Evolutionary conservation across 2,797 vertebrate genomes (phyloP), one percentile per base, ranked within the genome.

Genomic region (Fistularia commersonii): DNA sequence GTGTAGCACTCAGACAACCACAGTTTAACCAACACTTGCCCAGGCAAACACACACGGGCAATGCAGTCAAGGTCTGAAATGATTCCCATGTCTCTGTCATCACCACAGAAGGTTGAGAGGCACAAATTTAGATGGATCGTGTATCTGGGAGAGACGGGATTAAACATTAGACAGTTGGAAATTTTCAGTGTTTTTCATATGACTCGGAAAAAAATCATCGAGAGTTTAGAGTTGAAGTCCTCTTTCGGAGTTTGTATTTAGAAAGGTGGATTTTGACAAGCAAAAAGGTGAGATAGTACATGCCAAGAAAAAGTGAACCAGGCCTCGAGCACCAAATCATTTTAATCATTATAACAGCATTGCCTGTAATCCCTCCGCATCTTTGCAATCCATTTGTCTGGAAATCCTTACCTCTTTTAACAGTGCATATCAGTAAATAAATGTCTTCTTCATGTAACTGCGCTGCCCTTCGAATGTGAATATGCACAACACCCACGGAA

Each of bases 331-430:
- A 79, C 53, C 71, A 78, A 74, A 78, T 79, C 11, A 44, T 74
- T 88, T 85, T 84, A 79, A 79, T 83, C 56, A 54, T 52, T 53
- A 68, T 57, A 74, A 79, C 58, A 62, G 77, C 81, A 88, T 88
- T 88, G 79, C 54, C 66, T 59, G 46, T 60, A 48, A 61, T 67
- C 55, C 58, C 45, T 70, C 45, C 32, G 64, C n/a, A 59, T 34
- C 61, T 52, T 51, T 65, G 8, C 37, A 23, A 48, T 23, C 23
- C 4, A 23, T 23, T 23, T 23, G 23, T 4, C 4, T 23, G 2
- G 52, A 52, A 23, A 23, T 23, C 23, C 12, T 67, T 65, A 79
- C 63, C 51, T 76, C 41, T 61, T 66, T 58, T 61, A 64, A 72
- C 64, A 74, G 71, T 82, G 72, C 74, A 65, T 77, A 63, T 70